phyloP scores from a whole-genome alignment of 2,113 vertebrate species.

The Alligator sinensis region DNA sequence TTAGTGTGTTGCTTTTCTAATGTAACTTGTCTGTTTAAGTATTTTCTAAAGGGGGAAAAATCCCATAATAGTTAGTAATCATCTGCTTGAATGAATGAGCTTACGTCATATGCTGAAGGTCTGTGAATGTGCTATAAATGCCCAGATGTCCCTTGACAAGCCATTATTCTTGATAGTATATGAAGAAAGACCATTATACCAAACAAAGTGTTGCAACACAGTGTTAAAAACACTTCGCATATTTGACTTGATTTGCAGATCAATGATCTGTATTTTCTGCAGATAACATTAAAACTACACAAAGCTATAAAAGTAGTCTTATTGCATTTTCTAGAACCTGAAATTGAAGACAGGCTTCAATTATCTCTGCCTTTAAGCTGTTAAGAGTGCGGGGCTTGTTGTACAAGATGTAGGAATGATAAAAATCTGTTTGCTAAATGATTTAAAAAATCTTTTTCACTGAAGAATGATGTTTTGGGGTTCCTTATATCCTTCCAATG shows the following conservation, averaged over 20 bases:
- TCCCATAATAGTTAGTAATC: not conserved
- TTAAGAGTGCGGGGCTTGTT: not conserved
- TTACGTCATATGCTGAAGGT: slow-evolving; percentile 7
- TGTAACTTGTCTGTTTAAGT: not conserved
- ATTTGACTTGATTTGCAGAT: slow-evolving; percentile 45
- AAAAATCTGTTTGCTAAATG: not conserved
- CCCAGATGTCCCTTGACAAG: slow-evolving; percentile 13
- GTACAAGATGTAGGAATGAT: not conserved
- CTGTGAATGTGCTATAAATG: slow-evolving; percentile 18
- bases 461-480: not conserved
- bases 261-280: slow-evolving; percentile 6
- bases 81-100: slow-evolving; percentile 32
- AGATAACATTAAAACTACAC: slow-evolving; percentile 17
- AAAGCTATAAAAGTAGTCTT: slow-evolving; percentile 39
- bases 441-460: not conserved
- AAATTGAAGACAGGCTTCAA: not conserved
- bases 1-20: not conserved
- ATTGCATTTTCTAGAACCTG: slow-evolving; percentile 12
- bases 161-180: not conserved
- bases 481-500: not conserved
- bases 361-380: slow-evolving; percentile 12
- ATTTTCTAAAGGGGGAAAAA: not conserved
- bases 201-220: not conserved
- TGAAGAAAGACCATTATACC: not conserved
- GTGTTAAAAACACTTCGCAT: not conserved